A percentile compares a stretch with the other conserved stretches of the same genome.
Evolutionary conservation across 2,797 vertebrate genomes (phyloP).

Genomic region (Picus viridis): DNA sequence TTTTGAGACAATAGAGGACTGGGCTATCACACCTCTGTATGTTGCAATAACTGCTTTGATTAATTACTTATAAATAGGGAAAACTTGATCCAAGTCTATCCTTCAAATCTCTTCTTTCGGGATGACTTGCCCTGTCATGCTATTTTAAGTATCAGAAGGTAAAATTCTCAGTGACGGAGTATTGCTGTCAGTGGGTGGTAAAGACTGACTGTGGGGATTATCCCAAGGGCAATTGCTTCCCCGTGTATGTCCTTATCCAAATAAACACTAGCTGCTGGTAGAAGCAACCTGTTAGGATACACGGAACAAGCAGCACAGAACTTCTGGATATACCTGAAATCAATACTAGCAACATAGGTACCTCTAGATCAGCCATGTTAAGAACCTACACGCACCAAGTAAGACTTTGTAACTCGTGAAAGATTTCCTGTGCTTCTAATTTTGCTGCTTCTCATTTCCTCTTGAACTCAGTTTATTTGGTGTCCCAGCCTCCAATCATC

Average conservation of each 20-base stretch:
- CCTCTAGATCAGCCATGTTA: neutral
- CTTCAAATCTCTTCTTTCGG: neutral
- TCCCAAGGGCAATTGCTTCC: neutral
- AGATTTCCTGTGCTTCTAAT: neutral
- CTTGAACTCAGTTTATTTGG: conserved; percentile 42
- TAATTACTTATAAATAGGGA: neutral
- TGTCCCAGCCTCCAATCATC: conserved; percentile 60
- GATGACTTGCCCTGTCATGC: neutral
- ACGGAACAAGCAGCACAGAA: neutral
- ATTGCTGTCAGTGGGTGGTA: neutral
- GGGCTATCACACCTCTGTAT: neutral
- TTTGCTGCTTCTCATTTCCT: neutral
- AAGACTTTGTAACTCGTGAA: neutral
- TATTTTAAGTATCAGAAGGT: neutral
- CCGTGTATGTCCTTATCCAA: accelerated
- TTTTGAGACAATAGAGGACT: too few relatives aligned
- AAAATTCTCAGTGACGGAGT: neutral
- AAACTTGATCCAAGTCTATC: neutral
- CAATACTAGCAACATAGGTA: accelerated
- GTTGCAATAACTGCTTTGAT: neutral
- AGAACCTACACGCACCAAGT: neutral
- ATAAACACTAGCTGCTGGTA: neutral
- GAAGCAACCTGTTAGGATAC: neutral
- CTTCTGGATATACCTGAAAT: neutral
- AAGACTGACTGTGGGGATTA: neutral